Conservation (phyloP, 2,113 vertebrate species). For the Oreotrochilus melanogaster region DNA sequence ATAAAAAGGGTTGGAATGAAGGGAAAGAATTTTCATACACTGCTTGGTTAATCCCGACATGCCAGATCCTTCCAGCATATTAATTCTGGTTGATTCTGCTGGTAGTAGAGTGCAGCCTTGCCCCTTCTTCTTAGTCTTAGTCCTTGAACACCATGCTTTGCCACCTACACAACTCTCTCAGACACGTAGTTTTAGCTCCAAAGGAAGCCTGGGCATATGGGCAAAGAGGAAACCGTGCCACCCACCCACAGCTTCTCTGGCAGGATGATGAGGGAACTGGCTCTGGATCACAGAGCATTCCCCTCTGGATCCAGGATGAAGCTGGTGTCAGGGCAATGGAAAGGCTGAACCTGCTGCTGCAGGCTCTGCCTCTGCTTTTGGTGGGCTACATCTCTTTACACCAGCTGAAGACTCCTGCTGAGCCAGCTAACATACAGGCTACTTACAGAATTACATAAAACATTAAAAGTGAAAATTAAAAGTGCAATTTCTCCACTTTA, state of each 20-base stretch:
- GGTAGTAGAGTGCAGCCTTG: rapidly evolving
- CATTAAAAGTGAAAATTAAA: background rate
- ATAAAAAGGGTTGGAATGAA: background rate
- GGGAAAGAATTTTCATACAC: background rate
- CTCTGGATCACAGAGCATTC: background rate
- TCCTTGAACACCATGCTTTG: background rate
- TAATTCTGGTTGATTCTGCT: background rate
- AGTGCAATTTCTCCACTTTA: background rate
- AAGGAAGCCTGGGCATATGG: background rate
- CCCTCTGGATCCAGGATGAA: background rate
- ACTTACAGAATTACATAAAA: background rate
- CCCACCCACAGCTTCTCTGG: background rate
- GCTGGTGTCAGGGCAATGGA: background rate
- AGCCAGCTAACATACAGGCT: background rate
- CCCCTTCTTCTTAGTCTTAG: background rate
- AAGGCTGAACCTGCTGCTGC: rapidly evolving
- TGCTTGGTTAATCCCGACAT: background rate
- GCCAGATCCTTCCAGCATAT: background rate
- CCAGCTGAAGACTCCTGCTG: background rate
- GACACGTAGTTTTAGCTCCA: background rate
- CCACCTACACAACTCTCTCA: background rate
- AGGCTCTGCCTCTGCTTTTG: background rate
- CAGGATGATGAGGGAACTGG: background rate
- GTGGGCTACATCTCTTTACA: background rate
- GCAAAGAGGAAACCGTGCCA: background rate